These are phyloP conservation scores for Drosophila pallidifrons DNA, from an alignment of 1,140 invertebrate species.

Conservation along the genomic window DNA sequence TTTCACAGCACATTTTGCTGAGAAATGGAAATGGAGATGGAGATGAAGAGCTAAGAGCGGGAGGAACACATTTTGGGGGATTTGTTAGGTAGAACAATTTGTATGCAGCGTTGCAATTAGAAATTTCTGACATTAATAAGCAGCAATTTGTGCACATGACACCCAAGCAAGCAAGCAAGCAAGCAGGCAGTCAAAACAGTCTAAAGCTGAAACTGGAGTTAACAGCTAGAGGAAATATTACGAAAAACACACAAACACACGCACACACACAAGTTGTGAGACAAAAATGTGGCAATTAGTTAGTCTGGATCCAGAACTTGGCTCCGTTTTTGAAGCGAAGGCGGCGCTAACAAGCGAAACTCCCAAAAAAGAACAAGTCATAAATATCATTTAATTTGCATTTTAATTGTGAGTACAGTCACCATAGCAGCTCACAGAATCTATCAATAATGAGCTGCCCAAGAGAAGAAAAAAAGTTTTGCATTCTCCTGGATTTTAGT, in stretches of 20 bases:
- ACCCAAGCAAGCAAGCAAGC: conserved; percentile 45
- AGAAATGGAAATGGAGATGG: neutral
- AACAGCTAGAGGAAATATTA: conserved; percentile 12
- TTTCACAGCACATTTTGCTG: conserved; percentile 56
- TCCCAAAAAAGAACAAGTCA: neutral
- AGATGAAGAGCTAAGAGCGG: conserved; percentile 10
- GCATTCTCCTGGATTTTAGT: no score
- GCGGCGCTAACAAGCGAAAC: neutral
- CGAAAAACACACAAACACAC: neutral
- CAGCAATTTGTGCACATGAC: conserved; percentile 80
- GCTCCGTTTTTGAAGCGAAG: neutral
- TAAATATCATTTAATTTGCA: conserved; percentile 19
- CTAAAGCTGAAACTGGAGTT: conserved; percentile 9
- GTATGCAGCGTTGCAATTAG: conserved; percentile 79
- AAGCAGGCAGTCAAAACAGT: conserved; percentile 2
- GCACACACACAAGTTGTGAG: conserved; percentile 27
- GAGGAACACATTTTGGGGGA: neutral
- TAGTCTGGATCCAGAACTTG: conserved; percentile 1
- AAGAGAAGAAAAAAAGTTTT: no score
- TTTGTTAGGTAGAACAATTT: conserved; percentile 58
- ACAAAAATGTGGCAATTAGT: conserved; percentile 52
- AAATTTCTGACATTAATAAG: conserved; percentile 82
- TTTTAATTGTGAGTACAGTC: conserved; percentile 34
- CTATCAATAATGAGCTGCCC: conserved; percentile 32
- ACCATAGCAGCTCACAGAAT: conserved; percentile 30